Base-by-base conservation (phyloP, 2,888 invertebrate species). In the Meiosimyza platycephala region DNA sequence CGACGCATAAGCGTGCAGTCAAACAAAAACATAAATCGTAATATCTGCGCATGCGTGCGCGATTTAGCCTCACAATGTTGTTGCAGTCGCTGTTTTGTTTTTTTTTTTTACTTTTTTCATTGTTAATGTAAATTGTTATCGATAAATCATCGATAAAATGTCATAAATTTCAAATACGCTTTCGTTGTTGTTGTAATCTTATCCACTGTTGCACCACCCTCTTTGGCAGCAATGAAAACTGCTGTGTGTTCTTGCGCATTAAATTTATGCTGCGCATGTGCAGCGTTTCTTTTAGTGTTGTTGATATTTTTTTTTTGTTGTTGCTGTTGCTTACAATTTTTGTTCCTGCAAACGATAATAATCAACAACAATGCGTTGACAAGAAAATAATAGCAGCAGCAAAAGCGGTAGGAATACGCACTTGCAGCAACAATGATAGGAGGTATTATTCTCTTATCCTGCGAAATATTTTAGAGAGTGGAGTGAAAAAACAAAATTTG, bases 91-190 rank as follows among this genome's bases (percentile, higher is more conserved):
- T 28, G 28, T 28, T 28, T 28, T 4, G 28, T 40, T 40, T 40
- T 9, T 40, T 40, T 6, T 6, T 9, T 7, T 9, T 40, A 4
- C 4, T 9, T 40, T 40, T 40, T 40, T 40, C 9, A 40, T 40
- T 40, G 6, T 40, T 7, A 40, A 9, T 40, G 40, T 9, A 6
- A 40, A 40, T 1, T 7, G 40, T 5, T 40, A 65, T 70, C 70
- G 65, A 65, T 73, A 73, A 73, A 69, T 73, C 71, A 73, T 66
- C 71, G 70, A 67, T 71, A 70, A 73, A 73, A 71, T 71, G 73
- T 73, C 73, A 73, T 73, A 73, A 73, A 73, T 73, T 71, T 22
- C 5, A 57, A 72, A 52, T 22, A 15, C 22, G 16, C 28, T 64
- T 48, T 64, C 6, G 33, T 16, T 33, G 22, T 59, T 47, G 16